phyloP scores from a whole-genome alignment of 2,797 vertebrate species.

The Synaphobranchus kaupii region DNA sequence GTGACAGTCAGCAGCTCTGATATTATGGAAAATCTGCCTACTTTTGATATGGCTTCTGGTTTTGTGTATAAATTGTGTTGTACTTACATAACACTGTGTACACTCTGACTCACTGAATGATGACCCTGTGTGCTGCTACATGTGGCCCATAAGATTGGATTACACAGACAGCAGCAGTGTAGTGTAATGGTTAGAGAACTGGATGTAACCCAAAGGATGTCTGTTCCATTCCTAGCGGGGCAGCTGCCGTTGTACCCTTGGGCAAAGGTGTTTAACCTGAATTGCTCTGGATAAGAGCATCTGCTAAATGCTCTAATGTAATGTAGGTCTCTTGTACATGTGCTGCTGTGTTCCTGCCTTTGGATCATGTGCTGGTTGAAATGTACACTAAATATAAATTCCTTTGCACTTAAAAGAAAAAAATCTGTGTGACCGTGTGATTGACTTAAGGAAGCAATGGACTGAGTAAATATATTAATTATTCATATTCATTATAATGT shows the following conservation, averaged over 20 bases:
- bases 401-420: too few relatives aligned
- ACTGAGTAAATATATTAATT: too few relatives aligned
- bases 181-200: too few relatives aligned
- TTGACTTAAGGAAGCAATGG: background rate
- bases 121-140: background rate
- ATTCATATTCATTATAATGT: background rate
- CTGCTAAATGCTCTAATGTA: background rate
- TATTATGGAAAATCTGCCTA: too few relatives aligned
- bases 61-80: background rate
- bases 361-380: background rate
- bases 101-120: conserved; percentile 5
- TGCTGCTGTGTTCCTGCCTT: background rate
- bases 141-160: background rate
- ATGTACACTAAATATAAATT: background rate
- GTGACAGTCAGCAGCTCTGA: too few relatives aligned
- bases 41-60: too few relatives aligned
- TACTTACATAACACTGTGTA: background rate
- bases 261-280: too few relatives aligned
- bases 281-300: background rate
- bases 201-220: too few relatives aligned
- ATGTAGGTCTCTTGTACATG: background rate
- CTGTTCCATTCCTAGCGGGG: too few relatives aligned
- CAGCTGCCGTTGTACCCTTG: too few relatives aligned
- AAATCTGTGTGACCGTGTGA: background rate
- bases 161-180: background rate